Conservation (phyloP, 2,888 invertebrate genomes). For the Melanophora roralis region DNA sequence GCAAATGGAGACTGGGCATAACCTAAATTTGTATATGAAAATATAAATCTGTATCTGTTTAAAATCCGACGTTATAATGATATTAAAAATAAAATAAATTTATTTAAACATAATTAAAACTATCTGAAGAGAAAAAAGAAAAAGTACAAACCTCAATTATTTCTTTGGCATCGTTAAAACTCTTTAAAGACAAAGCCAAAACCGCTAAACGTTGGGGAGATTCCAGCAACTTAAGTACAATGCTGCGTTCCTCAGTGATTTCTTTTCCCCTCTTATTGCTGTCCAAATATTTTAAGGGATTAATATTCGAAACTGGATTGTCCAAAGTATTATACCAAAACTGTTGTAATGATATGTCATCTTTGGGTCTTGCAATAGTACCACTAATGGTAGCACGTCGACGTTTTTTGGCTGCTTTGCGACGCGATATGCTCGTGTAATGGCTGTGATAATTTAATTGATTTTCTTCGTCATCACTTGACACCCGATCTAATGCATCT, state of each 20-base stretch:
- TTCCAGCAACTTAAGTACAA: slow-evolving; percentile 82
- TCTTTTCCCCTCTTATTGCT: neutral
- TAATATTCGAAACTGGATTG: slow-evolving; percentile 25
- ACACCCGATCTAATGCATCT: slow-evolving; percentile 69
- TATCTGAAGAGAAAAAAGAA: too few relatives aligned
- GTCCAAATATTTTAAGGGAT: slow-evolving; percentile 23
- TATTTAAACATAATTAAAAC: too few relatives aligned
- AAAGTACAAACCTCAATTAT: slow-evolving; percentile 84
- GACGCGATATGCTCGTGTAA: slow-evolving; percentile 70
- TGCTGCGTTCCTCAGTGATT: slow-evolving; percentile 67
- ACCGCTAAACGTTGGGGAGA: slow-evolving; percentile 86
- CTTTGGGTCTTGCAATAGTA: slow-evolving; percentile 19
- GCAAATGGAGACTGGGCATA: too few relatives aligned
- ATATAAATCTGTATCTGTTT: too few relatives aligned
- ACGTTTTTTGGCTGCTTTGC: slow-evolving; percentile 70
- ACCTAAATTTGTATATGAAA: too few relatives aligned
- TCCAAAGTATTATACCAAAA: slow-evolving; percentile 50
- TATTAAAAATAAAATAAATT: too few relatives aligned
- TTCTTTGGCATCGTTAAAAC: slow-evolving; percentile 86
- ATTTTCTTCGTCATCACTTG: slow-evolving; percentile 74
- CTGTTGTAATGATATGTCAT: slow-evolving; percentile 27
- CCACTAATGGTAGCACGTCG: slow-evolving; percentile 72
- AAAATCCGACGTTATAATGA: too few relatives aligned
- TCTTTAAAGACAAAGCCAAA: slow-evolving; percentile 85
- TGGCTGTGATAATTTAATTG: slow-evolving; percentile 70